These are phyloP conservation scores for Cydia fagiglandana DNA, from an alignment of 1,140 invertebrate genomes.

Conservation along the genomic window DNA sequence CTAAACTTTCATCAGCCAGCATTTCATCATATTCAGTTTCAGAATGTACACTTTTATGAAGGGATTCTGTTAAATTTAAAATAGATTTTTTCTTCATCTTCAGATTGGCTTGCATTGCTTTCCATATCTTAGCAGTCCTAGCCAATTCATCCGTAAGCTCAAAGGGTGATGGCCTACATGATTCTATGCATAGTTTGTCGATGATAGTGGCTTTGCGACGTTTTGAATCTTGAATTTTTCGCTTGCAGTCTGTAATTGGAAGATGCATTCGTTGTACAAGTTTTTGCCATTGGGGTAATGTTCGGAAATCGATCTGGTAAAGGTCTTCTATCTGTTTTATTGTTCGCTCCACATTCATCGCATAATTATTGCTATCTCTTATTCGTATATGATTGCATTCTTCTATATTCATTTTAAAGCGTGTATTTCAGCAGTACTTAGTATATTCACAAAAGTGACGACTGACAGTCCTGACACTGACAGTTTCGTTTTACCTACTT, in stretches of 20 bases:
- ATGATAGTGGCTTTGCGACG: conserved; percentile 54
- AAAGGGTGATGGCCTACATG: conserved; percentile 58
- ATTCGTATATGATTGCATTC: conserved; percentile 55
- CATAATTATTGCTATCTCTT: conserved; percentile 45
- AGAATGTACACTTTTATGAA: not conserved
- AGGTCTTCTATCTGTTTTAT: conserved; percentile 56
- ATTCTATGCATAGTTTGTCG: conserved; percentile 56
- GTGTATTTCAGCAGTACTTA: not conserved
- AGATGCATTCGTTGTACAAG: conserved; percentile 50
- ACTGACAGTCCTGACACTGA: not conserved
- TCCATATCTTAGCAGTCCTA: conserved; percentile 56
- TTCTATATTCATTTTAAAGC: conserved; percentile 41
- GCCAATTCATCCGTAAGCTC: conserved; percentile 52
- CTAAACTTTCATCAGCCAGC: conserved; percentile 39
- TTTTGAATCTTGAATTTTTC: conserved; percentile 48
- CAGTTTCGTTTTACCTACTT: not conserved
- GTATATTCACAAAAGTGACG: not conserved
- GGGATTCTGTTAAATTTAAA: conserved; percentile 32
- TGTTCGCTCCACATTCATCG: conserved; percentile 49
- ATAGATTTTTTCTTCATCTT: conserved; percentile 35
- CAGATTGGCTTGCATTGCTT: conserved; percentile 39
- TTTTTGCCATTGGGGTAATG: conserved; percentile 56
- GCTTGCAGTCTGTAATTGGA: conserved; percentile 46
- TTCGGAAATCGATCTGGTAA: conserved; percentile 56
- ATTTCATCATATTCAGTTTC: conserved; percentile 22